Percentiles rank a stretch among this genome's conserved stretches.
These are phyloP conservation scores for Xenentodon cancila DNA, from an alignment of 2,797 vertebrate genomes.

Conservation along the genomic window DNA sequence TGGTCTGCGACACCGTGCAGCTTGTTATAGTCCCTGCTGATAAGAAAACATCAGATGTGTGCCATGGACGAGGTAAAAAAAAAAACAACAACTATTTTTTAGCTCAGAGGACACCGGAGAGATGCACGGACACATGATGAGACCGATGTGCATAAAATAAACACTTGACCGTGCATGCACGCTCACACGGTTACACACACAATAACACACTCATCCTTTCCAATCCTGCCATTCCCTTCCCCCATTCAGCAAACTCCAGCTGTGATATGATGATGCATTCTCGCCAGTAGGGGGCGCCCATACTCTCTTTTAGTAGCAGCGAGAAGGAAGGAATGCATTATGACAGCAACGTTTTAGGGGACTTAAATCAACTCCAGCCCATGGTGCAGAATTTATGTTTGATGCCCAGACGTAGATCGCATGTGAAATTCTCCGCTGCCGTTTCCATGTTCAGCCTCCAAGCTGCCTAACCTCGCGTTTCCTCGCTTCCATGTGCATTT, in stretches of 20 bases:
- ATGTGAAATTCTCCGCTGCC: slow-evolving; percentile 35
- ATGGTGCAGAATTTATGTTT: slow-evolving; percentile 64
- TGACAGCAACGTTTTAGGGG: slow-evolving; percentile 77
- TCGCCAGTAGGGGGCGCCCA: slow-evolving; percentile 78
- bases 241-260: slow-evolving; percentile 56
- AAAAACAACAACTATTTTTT: background rate
- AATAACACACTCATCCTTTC: slow-evolving; percentile 22
- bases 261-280: slow-evolving; percentile 61
- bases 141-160: slow-evolving; percentile 11
- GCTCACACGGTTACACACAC: slow-evolving; percentile 16
- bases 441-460: slow-evolving; percentile 20
- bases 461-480: slow-evolving; percentile 65
- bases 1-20: background rate
- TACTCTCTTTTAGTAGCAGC: slow-evolving; percentile 49
- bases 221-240: slow-evolving; percentile 56
- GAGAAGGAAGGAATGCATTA: slow-evolving; percentile 59
- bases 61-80: slow-evolving; percentile 18
- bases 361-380: slow-evolving; percentile 59
- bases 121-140: slow-evolving; percentile 13
- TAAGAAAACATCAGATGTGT: slow-evolving; percentile 25
- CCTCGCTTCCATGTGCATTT: slow-evolving; percentile 56
- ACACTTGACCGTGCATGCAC: slow-evolving; percentile 26
- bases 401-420: slow-evolving; percentile 44
- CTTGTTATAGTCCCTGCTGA: background rate
- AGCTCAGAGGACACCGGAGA: slow-evolving; percentile 16